Evolutionary conservation across 2,797 vertebrate genomes (phyloP), one percentile per base, ranked within the genome.

Genomic region (Vespertilio murinus): DNA sequence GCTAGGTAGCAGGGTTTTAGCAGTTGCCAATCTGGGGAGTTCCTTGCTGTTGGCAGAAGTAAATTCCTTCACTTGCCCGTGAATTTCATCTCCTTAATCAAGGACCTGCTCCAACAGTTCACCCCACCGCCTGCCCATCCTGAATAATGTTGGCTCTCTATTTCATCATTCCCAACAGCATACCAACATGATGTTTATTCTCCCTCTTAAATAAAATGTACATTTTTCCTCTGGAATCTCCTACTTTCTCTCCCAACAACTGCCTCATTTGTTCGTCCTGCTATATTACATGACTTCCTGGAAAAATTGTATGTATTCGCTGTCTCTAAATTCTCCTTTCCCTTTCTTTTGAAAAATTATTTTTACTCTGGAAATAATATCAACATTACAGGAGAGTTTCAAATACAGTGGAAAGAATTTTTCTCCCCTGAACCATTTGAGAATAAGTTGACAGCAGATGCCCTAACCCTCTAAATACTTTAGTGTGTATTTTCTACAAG

Each of bases 291-390:
- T 85, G 38, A 52, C 33, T n/a, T 78, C 54, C 77, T 73, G 47
- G 52, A 92, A 59, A 82, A 20, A 8, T 47, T 89, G 8, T 67
- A 18, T 67, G 2, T 64, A n/a, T 35, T 82, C 25, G 35, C 14
- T 54, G 1, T 61, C 73, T 67, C 70, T 94, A 22, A 54, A 74
- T 91, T 84, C n/a, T 90, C 23, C 75, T 69, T 80, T 64, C 28
- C 25, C 47, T 61, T 45, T 88, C 54, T 87, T 80, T 82, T 83
- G 67, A 78, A 65, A 93, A 77, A n/a, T 16, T 67, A 75, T 77
- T 94, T 91, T 88, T 82, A 49, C 40, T 87, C 81, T 80, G 17
- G 52, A 91, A 70, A 78, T 78, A 84, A 90, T 83, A 42, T 94
- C 81, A 79, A 65, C 75, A 52, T 56, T 81, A 90, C 13, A 74